Evolutionary conservation across 2,113 vertebrate species (phyloP).

Genomic region (Zosterops japonicus): DNA sequence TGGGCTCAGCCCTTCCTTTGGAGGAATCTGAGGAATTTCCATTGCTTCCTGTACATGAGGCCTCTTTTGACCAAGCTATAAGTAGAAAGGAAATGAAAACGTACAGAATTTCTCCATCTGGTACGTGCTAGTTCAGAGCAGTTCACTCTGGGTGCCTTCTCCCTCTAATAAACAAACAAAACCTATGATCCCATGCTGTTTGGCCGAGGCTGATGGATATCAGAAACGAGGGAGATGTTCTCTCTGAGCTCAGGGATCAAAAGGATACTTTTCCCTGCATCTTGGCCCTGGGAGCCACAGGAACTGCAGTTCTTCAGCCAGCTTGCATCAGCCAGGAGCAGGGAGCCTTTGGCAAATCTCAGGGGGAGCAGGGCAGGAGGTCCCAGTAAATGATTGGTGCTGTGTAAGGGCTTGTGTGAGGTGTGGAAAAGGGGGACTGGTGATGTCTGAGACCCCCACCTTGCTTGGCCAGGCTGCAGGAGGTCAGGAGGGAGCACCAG

Average conservation of each 20-base stretch:
- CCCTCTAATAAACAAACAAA: slow-evolving; percentile 28
- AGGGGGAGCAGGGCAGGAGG: neutral
- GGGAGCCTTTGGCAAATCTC: neutral
- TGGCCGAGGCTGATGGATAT: neutral
- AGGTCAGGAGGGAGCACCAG: neutral
- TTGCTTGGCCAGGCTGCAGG: neutral
- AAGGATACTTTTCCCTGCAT: neutral
- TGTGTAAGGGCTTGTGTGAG: neutral
- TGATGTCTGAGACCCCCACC: accelerated
- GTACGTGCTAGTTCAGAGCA: slow-evolving; percentile 12
- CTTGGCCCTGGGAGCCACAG: neutral
- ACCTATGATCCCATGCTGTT: neutral
- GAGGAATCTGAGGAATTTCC: slow-evolving; percentile 72
- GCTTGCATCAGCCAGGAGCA: neutral
- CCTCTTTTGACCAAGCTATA: slow-evolving; percentile 59
- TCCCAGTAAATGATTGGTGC: neutral
- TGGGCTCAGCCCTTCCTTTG: slow-evolving; percentile 49
- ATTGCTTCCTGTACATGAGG: slow-evolving; percentile 68
- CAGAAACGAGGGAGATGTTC: neutral
- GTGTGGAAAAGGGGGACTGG: neutral
- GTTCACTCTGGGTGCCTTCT: neutral
- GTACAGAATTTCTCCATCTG: slow-evolving; percentile 47
- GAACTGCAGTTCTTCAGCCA: neutral
- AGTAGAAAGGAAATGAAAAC: slow-evolving; percentile 60
- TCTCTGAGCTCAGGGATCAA: neutral